Conservation (phyloP, 2,113 vertebrate genomes). For the Lonchura striata region DNA sequence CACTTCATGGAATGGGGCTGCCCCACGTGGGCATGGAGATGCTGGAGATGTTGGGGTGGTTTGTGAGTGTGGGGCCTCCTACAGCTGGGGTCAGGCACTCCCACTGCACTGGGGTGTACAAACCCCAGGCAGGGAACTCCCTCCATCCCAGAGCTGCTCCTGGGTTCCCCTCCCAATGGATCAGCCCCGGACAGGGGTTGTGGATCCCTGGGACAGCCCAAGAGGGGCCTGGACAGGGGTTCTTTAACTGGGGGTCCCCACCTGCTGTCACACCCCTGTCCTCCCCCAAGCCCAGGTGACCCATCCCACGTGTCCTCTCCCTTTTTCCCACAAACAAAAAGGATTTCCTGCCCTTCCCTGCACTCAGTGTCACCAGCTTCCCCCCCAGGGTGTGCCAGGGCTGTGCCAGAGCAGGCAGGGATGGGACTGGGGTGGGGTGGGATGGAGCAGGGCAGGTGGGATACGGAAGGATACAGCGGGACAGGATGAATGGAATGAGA, state of each 20-base stretch:
- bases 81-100: neutral
- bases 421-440: neutral
- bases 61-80: no score
- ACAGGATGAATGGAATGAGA: neutral
- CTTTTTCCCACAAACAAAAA: neutral
- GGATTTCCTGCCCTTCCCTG: neutral
- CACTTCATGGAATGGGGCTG: neutral
- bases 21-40: fast-evolving
- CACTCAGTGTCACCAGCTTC: neutral
- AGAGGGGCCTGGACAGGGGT: no score
- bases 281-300: fast-evolving
- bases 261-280: neutral
- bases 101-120: neutral
- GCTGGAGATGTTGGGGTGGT: no score
- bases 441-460: neutral
- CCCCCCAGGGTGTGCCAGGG: neutral
- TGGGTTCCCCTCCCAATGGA: fast-evolving
- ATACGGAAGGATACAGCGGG: neutral
- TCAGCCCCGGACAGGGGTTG: neutral
- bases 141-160: neutral
- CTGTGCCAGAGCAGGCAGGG: neutral
- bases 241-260: no score
- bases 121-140: neutral
- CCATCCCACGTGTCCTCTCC: neutral
- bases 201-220: neutral